Evolutionary conservation across 2,113 vertebrate species (phyloP), one percentile per base, ranked within the genome.

Genomic region (Lipophrys pholis): DNA sequence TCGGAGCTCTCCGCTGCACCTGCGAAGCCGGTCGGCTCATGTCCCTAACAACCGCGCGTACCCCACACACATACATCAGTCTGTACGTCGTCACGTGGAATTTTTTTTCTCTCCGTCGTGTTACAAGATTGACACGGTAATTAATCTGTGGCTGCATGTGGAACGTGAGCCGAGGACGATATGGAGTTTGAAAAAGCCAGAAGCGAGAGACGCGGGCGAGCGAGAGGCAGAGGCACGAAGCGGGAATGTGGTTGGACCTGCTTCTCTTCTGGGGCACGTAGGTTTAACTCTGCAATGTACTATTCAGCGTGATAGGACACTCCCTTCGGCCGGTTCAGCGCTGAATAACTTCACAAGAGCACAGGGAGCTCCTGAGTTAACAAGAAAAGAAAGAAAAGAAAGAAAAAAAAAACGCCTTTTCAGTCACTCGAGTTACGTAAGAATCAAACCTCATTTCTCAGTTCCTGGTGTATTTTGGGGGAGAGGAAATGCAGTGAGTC

Each of bases 161-260:
- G 49, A 9, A 56, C 12, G 14, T 3, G 12, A 65, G 45, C 3
- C 12, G 4, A 62, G 41, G 11, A 3, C 53, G 38, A 69, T 12
- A 3, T 4, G 15, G 5, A 36, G 11, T 2, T 1, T 12, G 16
- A 30, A 36, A 64, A 50, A 70, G 36, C 54, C 16, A 59, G 5
- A 15, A 43, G 11, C 48, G 36, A 66, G 11, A 56, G 3, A 21
- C 39, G 35, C 5, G n/a, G n/a, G n/a, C 46, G 74, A 45, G 56
- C 41, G 62, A 49, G 42, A 65, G 41, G 53, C 11, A 60, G 46
- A 40, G 5, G 36, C 41, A 54, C 53, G 60, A 78, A 42, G 0
- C 0, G n/a, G 78, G 72, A 90, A 92, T 92, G 89, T 52, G 5
- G 90, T 84, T 1, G 6, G 65, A 82, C 92, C 78, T 73, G 92